Conservation (phyloP, 1,140 invertebrate species). For the Euwallacea similis region DNA sequence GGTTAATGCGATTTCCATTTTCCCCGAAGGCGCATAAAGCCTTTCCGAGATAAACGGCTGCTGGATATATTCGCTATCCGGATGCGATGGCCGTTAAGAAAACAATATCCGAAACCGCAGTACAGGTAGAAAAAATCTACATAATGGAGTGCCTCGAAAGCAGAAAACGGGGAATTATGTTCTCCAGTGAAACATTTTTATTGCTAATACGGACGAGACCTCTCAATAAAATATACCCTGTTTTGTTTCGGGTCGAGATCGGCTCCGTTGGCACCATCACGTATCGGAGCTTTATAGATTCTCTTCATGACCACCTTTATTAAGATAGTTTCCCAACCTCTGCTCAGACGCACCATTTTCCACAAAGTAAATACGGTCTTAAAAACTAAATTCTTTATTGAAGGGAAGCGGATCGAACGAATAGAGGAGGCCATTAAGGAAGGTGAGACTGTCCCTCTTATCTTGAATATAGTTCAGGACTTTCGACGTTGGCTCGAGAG, state of each 20-base stretch:
- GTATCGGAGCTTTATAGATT: constrained; percentile 24
- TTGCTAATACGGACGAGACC: constrained; percentile 11
- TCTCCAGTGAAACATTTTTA: constrained; percentile 18
- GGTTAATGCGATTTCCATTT: not conserved
- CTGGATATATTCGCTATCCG: constrained; percentile 2
- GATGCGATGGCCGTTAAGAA: constrained; percentile 4
- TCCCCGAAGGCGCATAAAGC: not conserved
- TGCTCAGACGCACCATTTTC: not conserved
- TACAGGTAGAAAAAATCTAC: constrained; percentile 12
- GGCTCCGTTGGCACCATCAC: constrained; percentile 14
- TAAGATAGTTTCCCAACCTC: constrained; percentile 8
- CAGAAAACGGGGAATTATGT: not conserved
- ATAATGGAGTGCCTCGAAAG: constrained; percentile 15
- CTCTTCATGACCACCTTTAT: constrained; percentile 25
- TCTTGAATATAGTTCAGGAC: constrained; percentile 24
- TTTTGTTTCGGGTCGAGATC: constrained; percentile 11
- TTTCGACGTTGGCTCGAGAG: constrained; percentile 42
- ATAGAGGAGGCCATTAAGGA: constrained; percentile 14
- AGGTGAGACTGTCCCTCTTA: constrained; percentile 45
- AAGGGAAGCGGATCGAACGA: not conserved
- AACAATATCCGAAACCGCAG: constrained; percentile 9
- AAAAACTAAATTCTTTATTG: too few species aligned
- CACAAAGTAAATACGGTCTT: too few species aligned
- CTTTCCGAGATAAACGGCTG: not conserved
- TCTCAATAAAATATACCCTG: constrained; percentile 26